Conservation (phyloP, 2,888 invertebrate species). For the Drosophila pseudotalamancana region DNA sequence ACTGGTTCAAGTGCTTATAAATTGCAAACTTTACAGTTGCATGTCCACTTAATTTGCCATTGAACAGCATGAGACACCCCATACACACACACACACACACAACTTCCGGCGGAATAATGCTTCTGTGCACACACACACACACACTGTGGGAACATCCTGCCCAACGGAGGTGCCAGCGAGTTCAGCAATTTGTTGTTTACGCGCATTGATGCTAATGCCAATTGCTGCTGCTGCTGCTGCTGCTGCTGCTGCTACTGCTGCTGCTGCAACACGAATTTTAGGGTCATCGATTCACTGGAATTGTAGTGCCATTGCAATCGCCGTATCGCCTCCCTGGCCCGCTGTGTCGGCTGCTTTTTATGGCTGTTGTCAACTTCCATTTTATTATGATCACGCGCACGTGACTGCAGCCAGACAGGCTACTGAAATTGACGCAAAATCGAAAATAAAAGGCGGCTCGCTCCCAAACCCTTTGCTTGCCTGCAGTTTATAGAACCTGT, state of each 20-base stretch:
- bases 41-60: slow-evolving; percentile 57
- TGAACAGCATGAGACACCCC: slow-evolving; percentile 13
- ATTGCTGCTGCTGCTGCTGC: slow-evolving; percentile 22
- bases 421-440: slow-evolving; percentile 33
- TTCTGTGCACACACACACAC: slow-evolving; percentile 33
- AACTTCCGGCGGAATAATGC: slow-evolving; percentile 74
- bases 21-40: slow-evolving; percentile 38
- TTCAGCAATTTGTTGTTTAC: slow-evolving; percentile 61
- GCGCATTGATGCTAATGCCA: slow-evolving; percentile 66
- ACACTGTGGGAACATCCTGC: slow-evolving; percentile 48
- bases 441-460: slow-evolving; percentile 17
- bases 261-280: slow-evolving; percentile 47
- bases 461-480: slow-evolving; percentile 1
- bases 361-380: slow-evolving; percentile 54
- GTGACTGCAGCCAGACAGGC: slow-evolving; percentile 58
- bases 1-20: slow-evolving; percentile 26
- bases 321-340: not conserved
- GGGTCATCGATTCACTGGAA: slow-evolving; percentile 57
- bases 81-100: slow-evolving; percentile 13
- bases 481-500: slow-evolving; percentile 23
- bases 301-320: slow-evolving; percentile 14
- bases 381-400: slow-evolving; percentile 65
- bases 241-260: slow-evolving; percentile 2
- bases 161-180: slow-evolving; percentile 52
- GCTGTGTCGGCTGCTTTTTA: slow-evolving; percentile 49